Percentiles rank a stretch among this genome's conserved stretches.
phyloP scores from a whole-genome alignment of 2,797 vertebrate species.

The Cygnus olor region DNA sequence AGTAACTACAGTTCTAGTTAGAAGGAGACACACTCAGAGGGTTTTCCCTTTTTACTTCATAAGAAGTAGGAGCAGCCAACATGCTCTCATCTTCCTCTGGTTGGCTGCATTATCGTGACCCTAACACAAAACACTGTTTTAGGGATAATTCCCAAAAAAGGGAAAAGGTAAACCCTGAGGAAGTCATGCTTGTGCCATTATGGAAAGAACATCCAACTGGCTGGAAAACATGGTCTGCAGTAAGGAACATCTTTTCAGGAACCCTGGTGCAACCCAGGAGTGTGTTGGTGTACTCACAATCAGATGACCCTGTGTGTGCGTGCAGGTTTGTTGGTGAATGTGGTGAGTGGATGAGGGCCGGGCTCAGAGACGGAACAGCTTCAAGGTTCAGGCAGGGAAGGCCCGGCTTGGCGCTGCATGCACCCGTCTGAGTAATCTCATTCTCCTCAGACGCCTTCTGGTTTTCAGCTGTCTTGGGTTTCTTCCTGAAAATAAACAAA shows the following conservation, averaged over 20 bases:
- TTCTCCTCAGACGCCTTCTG: constrained; percentile 88
- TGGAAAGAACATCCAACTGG: neutral
- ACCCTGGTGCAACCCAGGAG: neutral
- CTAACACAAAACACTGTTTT: neutral
- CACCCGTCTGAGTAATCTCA: constrained; percentile 87
- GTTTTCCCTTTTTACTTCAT: neutral
- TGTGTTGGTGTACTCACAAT: constrained; percentile 81
- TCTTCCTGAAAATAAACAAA: constrained; percentile 88
- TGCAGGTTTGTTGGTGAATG: constrained; percentile 84
- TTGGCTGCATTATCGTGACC: neutral
- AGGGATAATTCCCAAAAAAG: neutral
- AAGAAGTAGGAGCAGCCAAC: neutral
- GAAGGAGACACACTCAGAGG: neutral
- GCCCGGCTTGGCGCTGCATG: constrained; percentile 83
- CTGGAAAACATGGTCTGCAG: neutral
- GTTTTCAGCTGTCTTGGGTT: constrained; percentile 88
- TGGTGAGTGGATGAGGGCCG: constrained; percentile 81
- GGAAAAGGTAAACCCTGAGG: neutral
- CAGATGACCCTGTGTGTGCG: constrained; percentile 84
- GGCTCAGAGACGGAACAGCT: constrained; percentile 81
- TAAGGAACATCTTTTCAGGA: neutral
- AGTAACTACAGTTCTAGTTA: neutral
- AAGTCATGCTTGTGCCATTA: neutral
- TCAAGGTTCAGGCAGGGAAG: constrained; percentile 88
- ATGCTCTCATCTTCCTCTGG: neutral